Evolutionary conservation across 2,888 invertebrate genomes (phyloP).

Genomic region (Drosophila lacicola): DNA sequence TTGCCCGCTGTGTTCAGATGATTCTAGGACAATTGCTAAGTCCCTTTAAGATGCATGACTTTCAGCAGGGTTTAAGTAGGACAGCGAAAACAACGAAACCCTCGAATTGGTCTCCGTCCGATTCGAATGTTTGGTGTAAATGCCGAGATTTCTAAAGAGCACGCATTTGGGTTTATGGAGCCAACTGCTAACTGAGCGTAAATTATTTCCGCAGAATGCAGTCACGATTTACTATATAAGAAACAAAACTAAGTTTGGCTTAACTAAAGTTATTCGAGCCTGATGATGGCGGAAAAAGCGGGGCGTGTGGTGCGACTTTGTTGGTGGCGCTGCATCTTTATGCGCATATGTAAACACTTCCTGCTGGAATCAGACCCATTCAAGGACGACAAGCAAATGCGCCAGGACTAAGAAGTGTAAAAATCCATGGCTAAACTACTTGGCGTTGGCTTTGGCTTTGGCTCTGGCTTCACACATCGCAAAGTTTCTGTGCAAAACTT

Average conservation of each 20-base stretch:
- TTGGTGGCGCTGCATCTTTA: slow-evolving; percentile 65
- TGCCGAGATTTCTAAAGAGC: slow-evolving; percentile 6
- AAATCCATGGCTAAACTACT: slow-evolving; percentile 58
- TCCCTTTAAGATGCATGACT: slow-evolving; percentile 24
- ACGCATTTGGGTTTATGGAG: slow-evolving; percentile 16
- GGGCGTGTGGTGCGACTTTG: neutral
- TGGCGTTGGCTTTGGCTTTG: slow-evolving; percentile 18
- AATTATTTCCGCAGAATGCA: slow-evolving; percentile 68
- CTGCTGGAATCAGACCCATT: slow-evolving; percentile 50
- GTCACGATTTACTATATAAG: slow-evolving; percentile 64
- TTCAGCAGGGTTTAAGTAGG: slow-evolving; percentile 21
- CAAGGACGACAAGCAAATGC: slow-evolving; percentile 42
- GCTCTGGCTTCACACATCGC: slow-evolving; percentile 30
- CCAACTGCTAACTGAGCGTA: slow-evolving; percentile 54
- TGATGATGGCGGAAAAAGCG: neutral
- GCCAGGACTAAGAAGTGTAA: slow-evolving; percentile 36
- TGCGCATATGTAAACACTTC: slow-evolving; percentile 80
- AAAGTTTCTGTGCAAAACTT: slow-evolving; percentile 56
- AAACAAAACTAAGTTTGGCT: slow-evolving; percentile 55
- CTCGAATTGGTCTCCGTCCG: neutral
- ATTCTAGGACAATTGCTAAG: neutral
- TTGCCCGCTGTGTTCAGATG: neutral
- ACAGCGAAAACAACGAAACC: neutral
- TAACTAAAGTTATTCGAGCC: slow-evolving; percentile 40
- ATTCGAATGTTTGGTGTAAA: slow-evolving; percentile 7